Base-by-base conservation (phyloP, 2,113 vertebrate species). In the Syngnathoides biaculeatus region DNA sequence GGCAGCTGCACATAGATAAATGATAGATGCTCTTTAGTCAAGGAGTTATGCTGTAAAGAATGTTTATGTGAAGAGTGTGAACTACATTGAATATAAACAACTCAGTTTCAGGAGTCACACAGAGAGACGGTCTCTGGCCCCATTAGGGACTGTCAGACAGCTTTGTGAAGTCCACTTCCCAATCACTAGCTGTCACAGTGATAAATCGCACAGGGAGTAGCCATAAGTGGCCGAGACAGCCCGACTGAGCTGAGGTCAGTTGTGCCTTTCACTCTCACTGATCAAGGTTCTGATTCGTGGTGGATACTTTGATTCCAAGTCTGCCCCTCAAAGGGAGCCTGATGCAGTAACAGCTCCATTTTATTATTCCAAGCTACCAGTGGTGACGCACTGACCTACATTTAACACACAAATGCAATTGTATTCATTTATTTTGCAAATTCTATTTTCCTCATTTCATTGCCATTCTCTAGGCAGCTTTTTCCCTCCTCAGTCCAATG, bases 1-100 rank as follows among this genome's bases (percentile, higher is more conserved):
- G 64, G 78, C 77, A 82, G 75, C 55, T 10, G 14, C 59, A 56
- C 71, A 43, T 64, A 50, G 68, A 77, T 52, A 73, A 55, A 84
- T 67, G 79, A 83, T 73, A 64, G 64, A 78, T 77, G 69, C 67
- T 79, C 69, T 72, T 50, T 63, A 71, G 66, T 67, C 66, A 73
- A 75, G 58, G 48, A 39, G 63, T 55, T 65, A 56, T 72, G 50
- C 67, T 62, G 70, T 79, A 59, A 75, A 75, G 56, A 68, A 78
- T 64, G 65, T 45, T 10, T 55, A 43, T 59, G 35, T 61, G 53
- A 53, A 81, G 26, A 68, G 64, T 64, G 45, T 12, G 59, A 75
- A 64, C 48, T 27, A 71, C 62, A 74, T 20, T 39, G 52, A 68
- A 64, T 19, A 71, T 58, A 69, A 72, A 48, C 77, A 70, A 59